These are phyloP conservation scores for Condylostylus longicornis DNA, from an alignment of 1,140 invertebrate species.

Conservation along the genomic window DNA sequence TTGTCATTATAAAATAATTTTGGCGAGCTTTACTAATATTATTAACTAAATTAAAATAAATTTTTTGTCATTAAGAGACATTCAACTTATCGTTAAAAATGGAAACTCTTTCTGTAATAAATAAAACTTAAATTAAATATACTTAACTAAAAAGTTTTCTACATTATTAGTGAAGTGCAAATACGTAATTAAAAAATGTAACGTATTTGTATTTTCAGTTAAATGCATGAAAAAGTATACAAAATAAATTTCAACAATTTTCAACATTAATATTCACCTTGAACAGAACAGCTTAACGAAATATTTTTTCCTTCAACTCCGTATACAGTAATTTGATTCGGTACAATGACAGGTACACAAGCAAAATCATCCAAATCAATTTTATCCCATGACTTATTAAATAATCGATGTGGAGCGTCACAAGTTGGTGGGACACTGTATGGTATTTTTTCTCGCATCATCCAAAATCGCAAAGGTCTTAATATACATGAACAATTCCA, in stretches of 20 bases:
- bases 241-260: constrained; percentile 14
- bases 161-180: not conserved
- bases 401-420: constrained; percentile 42
- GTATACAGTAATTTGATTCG: constrained; percentile 37
- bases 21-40: too few relatives aligned
- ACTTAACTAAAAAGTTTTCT: not conserved
- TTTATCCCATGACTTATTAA: constrained; percentile 51
- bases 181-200: not conserved
- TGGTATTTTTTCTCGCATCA: constrained; percentile 58
- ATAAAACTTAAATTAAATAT: not conserved
- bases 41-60: too few relatives aligned
- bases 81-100: too few relatives aligned
- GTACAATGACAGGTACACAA: constrained; percentile 50
- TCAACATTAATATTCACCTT: constrained; percentile 44
- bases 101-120: too few relatives aligned
- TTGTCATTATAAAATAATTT: too few relatives aligned
- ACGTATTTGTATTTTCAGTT: not conserved
- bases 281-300: constrained; percentile 53
- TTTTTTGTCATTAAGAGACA: too few relatives aligned
- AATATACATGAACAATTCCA: constrained; percentile 69
- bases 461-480: constrained; percentile 59
- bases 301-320: constrained; percentile 54
- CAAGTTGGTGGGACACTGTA: constrained; percentile 53
- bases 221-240: not conserved
- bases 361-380: constrained; percentile 66